These are phyloP conservation scores for Limnothrissa miodon DNA, from an alignment of 2,113 vertebrate species.

Conservation along the genomic window DNA sequence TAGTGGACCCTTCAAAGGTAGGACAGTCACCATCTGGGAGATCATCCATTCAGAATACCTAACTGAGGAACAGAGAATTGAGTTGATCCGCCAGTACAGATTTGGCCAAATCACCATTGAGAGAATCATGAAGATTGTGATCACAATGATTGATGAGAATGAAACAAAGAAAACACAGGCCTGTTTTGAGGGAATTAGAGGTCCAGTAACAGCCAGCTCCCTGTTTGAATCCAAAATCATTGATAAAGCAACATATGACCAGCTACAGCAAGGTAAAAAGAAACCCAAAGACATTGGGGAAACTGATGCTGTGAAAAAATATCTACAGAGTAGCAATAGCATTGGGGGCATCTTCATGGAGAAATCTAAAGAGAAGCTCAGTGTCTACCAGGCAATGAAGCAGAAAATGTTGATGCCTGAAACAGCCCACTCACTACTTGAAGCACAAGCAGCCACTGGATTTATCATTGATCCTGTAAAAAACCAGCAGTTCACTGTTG, in stretches of 20 bases:
- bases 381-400: slow-evolving; percentile 89
- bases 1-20: slow-evolving; percentile 81
- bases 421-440: slow-evolving; percentile 81
- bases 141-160: slow-evolving; percentile 84
- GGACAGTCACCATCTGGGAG: slow-evolving; percentile 87
- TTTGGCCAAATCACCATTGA: slow-evolving; percentile 88
- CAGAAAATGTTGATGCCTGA: slow-evolving; percentile 78
- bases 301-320: slow-evolving; percentile 72
- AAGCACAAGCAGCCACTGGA: slow-evolving; percentile 93
- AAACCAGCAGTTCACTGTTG: slow-evolving; percentile 78
- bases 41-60: slow-evolving; percentile 92
- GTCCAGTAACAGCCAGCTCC: slow-evolving; percentile 78
- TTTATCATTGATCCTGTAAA: slow-evolving; percentile 80
- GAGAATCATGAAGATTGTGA: slow-evolving; percentile 85
- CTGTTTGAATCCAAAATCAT: slow-evolving; percentile 82
- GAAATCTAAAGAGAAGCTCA: slow-evolving; percentile 83
- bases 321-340: slow-evolving; percentile 79
- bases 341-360: slow-evolving; percentile 82
- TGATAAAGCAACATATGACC: slow-evolving; percentile 78
- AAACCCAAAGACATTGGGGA: slow-evolving; percentile 82
- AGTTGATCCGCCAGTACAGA: slow-evolving; percentile 87
- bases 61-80: slow-evolving; percentile 82
- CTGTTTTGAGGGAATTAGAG: slow-evolving; percentile 82
- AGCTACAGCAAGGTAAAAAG: slow-evolving; percentile 81
- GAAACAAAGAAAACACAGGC: slow-evolving; percentile 72